Evolutionary conservation across 1,140 invertebrate species (phyloP), one percentile per base, ranked within the genome.

Genomic region (Hydropsyche tenuis): DNA sequence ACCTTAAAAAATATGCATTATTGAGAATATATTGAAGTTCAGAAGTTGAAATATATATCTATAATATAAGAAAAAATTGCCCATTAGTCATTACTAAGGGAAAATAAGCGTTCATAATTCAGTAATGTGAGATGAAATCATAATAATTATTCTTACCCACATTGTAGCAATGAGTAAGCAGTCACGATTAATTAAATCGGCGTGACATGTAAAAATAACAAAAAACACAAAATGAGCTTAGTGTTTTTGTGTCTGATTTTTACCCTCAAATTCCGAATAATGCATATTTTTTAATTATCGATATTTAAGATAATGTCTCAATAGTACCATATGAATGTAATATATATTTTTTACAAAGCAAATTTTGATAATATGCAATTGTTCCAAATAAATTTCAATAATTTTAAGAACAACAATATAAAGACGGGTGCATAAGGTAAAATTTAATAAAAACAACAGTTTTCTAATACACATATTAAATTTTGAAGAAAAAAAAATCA

Each of bases 151-250:
- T 77, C 76, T 77, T 77, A 77, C 76, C 76, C 76, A 77, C 43
- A 73, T 77, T 69, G 73, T 73, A 77, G 70, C 23, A 77, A 77
- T 77, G 76, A 77, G 73, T 77, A 77, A 77, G 73, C 71, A 69
- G 76, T 77, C 76, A 77, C 76, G 68, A 74, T 74, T 74, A 72
- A 70, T 37, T 70, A 65, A 69, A 74, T 77, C 75, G 73, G 75
- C 73, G 75, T 77, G 76, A 77, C 76, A 77, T 77, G 76, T 74
- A 77, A 77, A 77, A 37, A 37, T 9, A 37, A 77, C 76, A 77
- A 75, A 77, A 75, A 77, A 77, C 76, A 77, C 68, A 65, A 71
- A 71, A 77, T 77, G 51, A 77, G 73, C 66, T 46, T 63, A 77
- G 69, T 75, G 73, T 74, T 73, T 77, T 77, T 74, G 73, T 77